Evolutionary conservation across 2,797 vertebrate species (phyloP).

Genomic region (Poecilia velifera): DNA sequence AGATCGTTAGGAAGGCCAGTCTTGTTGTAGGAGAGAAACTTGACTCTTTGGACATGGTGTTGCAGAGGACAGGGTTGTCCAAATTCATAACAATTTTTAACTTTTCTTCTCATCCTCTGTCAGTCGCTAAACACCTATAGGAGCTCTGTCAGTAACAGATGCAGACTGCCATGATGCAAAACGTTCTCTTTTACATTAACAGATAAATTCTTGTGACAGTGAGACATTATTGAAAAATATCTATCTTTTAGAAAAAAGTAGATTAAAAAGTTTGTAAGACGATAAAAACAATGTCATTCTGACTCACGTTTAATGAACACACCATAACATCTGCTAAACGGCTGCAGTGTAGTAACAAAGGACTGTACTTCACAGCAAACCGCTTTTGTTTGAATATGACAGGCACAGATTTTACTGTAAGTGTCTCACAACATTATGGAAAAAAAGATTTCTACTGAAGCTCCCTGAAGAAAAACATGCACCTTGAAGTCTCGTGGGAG

Average conservation of each 20-base stretch:
- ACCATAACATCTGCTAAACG: not conserved
- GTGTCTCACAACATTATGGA: conserved; percentile 4
- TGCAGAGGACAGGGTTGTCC: too few relatives aligned
- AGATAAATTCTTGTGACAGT: not conserved
- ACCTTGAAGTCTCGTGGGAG: conserved; percentile 19
- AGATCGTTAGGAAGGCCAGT: too few relatives aligned
- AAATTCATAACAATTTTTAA: too few relatives aligned
- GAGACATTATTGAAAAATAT: not conserved
- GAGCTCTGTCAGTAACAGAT: too few relatives aligned
- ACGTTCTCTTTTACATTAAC: too few relatives aligned
- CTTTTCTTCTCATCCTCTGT: too few relatives aligned
- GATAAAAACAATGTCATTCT: not conserved
- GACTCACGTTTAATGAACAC: not conserved
- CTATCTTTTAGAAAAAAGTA: not conserved
- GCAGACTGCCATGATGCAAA: too few relatives aligned
- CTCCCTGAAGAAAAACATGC: not conserved
- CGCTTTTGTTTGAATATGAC: conserved; percentile 1
- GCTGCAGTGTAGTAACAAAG: conserved; percentile 4
- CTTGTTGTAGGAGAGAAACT: too few relatives aligned
- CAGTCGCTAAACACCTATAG: too few relatives aligned
- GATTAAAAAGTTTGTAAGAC: not conserved
- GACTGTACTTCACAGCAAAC: not conserved
- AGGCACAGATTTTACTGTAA: conserved; percentile 11
- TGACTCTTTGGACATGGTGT: too few relatives aligned
- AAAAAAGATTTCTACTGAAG: conserved; percentile 5